Evolutionary conservation across 2,797 vertebrate genomes (phyloP), one percentile per base, ranked within the genome.

Genomic region (Salarias fasciatus): DNA sequence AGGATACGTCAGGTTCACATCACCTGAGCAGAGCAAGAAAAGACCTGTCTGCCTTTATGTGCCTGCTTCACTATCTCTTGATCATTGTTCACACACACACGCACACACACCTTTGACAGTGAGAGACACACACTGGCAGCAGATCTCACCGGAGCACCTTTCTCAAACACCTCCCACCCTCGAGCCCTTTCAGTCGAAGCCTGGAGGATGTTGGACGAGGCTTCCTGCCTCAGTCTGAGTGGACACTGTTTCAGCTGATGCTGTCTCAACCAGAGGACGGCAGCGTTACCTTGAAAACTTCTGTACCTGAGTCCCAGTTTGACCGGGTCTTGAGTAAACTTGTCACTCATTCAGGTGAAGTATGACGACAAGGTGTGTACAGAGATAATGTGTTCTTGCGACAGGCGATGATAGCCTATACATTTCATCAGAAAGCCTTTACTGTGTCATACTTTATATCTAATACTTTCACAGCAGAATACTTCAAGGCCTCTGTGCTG

Each of bases 21-120:
- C 73, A 84, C 41, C 79, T 75, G 79, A 78, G 79, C 67, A 53
- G 81, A 88, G 87, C 92, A 92, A 92, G 92, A 93, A 85, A 86
- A 82, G 83, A 91, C 92, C 90, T 93, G 92, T 80, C 88, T 84
- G 64, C 47, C 63, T 75, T 54, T 33, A 75, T 75, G 53, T 33
- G 48, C 44, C 70, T 56, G 67, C 60, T 58, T 42, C 77, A 57
- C 63, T 69, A 64, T 82, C 69, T 72, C 53, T 3, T 29, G 41
- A 74, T 80, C 38, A 57, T 75, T 60, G 63, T 66, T 57, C 53
- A 55, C 44, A 24, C 18, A 24, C 18, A 24, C 18, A 24, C 18
- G 24, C 18, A 24, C 18, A 24, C 18, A 24, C 18, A 24, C 18
- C 18, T 24, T 24, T n/a, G n/a, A n/a, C n/a, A n/a, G n/a, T n/a